phyloP scores from a whole-genome alignment of 2,888 invertebrate genomes.

The Stenodema calcarata region DNA sequence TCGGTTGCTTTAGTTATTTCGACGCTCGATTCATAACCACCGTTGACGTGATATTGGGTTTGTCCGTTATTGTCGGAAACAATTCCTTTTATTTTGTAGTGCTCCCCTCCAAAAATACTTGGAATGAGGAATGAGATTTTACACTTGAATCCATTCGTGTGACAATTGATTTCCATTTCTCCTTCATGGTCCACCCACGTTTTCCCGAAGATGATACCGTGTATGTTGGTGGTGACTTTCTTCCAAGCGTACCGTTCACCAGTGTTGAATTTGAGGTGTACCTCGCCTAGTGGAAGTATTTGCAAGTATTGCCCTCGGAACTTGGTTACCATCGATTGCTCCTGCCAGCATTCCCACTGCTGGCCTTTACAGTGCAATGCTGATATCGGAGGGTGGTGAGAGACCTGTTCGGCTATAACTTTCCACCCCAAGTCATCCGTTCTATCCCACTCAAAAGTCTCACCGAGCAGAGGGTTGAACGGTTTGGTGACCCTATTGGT shows the following conservation, averaged over 20 bases:
- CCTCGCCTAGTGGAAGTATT: slow-evolving; percentile 70
- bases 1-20: background rate
- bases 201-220: slow-evolving; percentile 99
- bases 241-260: slow-evolving; percentile 81
- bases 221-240: slow-evolving; percentile 89
- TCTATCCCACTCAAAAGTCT: slow-evolving; percentile 97
- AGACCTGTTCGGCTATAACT: slow-evolving; percentile 91
- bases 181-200: slow-evolving; percentile 99
- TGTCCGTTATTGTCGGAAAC: slow-evolving; percentile 70
- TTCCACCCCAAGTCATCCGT: slow-evolving; percentile 95
- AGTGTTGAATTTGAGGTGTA: slow-evolving; percentile 67
- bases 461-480: slow-evolving; percentile 95
- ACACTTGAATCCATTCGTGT: slow-evolving; percentile 88
- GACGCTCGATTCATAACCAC: slow-evolving; percentile 29
- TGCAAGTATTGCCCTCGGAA: slow-evolving; percentile 98
- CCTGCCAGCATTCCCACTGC: slow-evolving; percentile 95
- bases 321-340: slow-evolving; percentile 98
- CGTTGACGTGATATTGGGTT: slow-evolving; percentile 13
- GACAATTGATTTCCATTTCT: slow-evolving; percentile 95
- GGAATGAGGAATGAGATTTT: slow-evolving; percentile 96
- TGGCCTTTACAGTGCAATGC: slow-evolving; percentile 92
- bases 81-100: slow-evolving; percentile 77
- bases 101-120: slow-evolving; percentile 90
- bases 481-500: slow-evolving; percentile 89
- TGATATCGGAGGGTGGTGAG: slow-evolving; percentile 98